Evolutionary conservation across 2,797 vertebrate species (phyloP).

Genomic region (Parambassis ranga): DNA sequence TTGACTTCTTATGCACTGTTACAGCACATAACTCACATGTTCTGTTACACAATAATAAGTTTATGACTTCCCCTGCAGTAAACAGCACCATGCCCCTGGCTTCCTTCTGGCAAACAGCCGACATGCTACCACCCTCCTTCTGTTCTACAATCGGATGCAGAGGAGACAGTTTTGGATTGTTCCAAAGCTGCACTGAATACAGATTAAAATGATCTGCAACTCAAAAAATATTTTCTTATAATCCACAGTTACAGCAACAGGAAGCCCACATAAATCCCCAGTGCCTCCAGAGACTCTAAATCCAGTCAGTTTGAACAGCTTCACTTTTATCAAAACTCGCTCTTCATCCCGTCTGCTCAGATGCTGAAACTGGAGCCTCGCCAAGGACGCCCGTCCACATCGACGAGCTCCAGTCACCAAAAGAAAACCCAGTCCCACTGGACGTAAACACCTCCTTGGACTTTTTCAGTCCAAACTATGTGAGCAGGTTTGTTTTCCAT

Average conservation of each 20-base stretch:
- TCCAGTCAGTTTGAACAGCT: conserved; percentile 6
- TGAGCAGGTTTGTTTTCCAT: conserved; percentile 16
- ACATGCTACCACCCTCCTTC: not conserved
- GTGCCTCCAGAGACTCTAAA: conserved; percentile 4
- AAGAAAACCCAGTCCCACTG: conserved; percentile 23
- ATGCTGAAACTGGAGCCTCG: conserved; percentile 14
- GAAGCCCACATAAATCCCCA: not conserved
- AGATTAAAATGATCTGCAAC: not conserved
- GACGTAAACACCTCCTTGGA: conserved; percentile 37
- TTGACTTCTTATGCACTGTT: no score
- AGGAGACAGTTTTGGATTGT: not conserved
- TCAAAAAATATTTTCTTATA: not conserved
- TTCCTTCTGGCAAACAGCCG: conserved; percentile 18
- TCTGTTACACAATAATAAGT: not conserved
- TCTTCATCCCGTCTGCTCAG: not conserved
- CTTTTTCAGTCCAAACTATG: conserved; percentile 7
- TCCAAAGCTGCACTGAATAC: not conserved
- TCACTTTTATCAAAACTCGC: not conserved
- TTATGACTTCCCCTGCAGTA: not conserved
- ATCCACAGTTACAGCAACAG: not conserved
- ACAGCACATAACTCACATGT: not conserved
- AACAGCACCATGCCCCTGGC: conserved; percentile 18
- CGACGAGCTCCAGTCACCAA: conserved; percentile 12
- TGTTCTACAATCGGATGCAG: conserved; percentile 16
- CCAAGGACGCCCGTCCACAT: conserved; percentile 15